phyloP scores from a whole-genome alignment of 2,888 invertebrate genomes.

The Napeogenes sylphis region DNA sequence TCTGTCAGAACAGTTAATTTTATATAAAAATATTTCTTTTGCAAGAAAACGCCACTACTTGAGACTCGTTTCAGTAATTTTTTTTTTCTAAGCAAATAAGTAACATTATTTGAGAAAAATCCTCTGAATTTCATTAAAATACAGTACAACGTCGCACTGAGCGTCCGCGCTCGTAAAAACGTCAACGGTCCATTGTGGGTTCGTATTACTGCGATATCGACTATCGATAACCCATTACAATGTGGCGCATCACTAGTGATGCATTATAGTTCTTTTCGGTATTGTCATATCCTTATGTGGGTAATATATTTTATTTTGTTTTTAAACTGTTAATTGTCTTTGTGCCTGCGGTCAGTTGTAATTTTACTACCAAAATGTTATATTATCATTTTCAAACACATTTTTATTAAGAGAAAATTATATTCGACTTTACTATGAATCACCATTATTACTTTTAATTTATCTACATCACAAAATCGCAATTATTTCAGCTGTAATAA shows the following conservation, averaged over 20 bases:
- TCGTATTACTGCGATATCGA: slow-evolving; percentile 39
- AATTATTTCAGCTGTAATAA: not conserved
- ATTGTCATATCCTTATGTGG: slow-evolving; percentile 5
- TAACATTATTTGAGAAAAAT: slow-evolving; percentile 17
- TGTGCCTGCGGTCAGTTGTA: too few species aligned
- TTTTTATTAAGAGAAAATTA: too few species aligned
- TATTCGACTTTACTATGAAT: too few species aligned
- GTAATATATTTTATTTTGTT: not conserved
- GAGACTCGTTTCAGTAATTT: too few species aligned
- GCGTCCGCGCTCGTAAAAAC: slow-evolving; percentile 41
- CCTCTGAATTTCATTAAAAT: slow-evolving; percentile 32
- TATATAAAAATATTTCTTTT: too few species aligned
- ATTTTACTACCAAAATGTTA: too few species aligned
- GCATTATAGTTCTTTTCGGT: slow-evolving; percentile 28
- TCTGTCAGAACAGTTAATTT: too few species aligned
- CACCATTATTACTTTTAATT: too few species aligned
- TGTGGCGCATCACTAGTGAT: slow-evolving; percentile 39
- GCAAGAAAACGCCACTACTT: too few species aligned
- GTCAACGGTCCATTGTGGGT: slow-evolving; percentile 40
- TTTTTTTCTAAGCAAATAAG: too few species aligned
- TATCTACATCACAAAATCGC: too few species aligned
- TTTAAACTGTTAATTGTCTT: not conserved
- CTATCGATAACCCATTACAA: slow-evolving; percentile 44
- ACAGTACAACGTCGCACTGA: slow-evolving; percentile 27
- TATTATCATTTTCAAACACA: too few species aligned